Conservation (phyloP, 1,140 invertebrate genomes). For the Glossosoma conforme region DNA sequence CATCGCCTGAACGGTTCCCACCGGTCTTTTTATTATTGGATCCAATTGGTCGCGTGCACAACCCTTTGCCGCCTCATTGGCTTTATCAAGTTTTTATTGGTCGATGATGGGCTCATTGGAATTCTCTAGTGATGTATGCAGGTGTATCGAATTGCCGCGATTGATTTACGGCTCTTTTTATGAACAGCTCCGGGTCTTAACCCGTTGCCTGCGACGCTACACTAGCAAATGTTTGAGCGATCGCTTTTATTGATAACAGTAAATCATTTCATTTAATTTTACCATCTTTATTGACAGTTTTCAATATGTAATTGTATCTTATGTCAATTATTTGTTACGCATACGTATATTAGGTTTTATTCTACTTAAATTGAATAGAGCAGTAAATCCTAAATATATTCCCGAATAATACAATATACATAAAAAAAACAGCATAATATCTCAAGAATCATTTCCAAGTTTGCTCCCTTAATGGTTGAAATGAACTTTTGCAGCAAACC, state of each 20-base stretch:
- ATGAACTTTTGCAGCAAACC: too few relatives aligned
- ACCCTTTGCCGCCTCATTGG: conserved; percentile 9
- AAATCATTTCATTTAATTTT: conserved; percentile 9
- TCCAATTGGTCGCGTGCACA: conserved; percentile 6
- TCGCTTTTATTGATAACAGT: background rate
- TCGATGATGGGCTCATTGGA: conserved; percentile 8
- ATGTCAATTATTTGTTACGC: too few relatives aligned
- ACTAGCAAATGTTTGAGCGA: background rate
- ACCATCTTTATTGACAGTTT: too few relatives aligned
- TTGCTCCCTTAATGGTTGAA: too few relatives aligned
- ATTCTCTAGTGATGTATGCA: conserved; percentile 12
- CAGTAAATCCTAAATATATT: too few relatives aligned
- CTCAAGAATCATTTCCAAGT: too few relatives aligned
- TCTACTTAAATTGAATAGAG: too few relatives aligned
- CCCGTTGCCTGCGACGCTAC: conserved; percentile 1
- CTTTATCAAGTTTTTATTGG: conserved; percentile 19
- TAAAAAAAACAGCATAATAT: too few relatives aligned
- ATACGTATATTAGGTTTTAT: too few relatives aligned
- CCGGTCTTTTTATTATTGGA: conserved; percentile 5
- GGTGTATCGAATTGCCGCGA: conserved; percentile 16
- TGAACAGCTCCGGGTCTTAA: background rate
- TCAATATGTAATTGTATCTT: too few relatives aligned
- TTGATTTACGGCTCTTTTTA: conserved; percentile 12
- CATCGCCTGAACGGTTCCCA: conserved; percentile 13
- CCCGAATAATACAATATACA: too few relatives aligned